phyloP scores from a whole-genome alignment of 1,140 invertebrate genomes.

The Magallana ariakensis region DNA sequence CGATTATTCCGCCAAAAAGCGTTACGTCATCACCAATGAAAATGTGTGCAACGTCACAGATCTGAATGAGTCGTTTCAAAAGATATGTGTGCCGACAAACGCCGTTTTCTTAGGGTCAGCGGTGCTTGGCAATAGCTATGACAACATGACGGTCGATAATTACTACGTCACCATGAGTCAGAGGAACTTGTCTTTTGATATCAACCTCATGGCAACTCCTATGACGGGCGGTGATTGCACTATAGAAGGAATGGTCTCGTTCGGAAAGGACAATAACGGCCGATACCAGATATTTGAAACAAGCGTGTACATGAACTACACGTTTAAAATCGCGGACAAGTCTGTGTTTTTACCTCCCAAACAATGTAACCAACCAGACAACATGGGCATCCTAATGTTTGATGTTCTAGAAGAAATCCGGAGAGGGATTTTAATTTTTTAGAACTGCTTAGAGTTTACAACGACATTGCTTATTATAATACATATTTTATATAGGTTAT shows the following conservation, averaged over 20 bases:
- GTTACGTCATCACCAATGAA: not conserved
- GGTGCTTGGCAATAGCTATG: not conserved
- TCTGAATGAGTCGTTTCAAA: not conserved
- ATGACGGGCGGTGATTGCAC: not conserved
- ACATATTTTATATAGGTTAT: no score
- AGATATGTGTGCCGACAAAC: not conserved
- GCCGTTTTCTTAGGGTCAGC: not conserved
- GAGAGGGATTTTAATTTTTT: no score
- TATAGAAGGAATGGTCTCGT: not conserved
- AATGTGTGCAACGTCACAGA: not conserved
- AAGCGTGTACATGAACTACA: not conserved
- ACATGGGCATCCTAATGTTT: not conserved
- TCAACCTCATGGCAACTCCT: not conserved
- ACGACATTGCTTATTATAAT: no score
- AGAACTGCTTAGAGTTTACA: no score
- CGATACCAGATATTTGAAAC: not conserved
- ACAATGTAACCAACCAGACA: not conserved
- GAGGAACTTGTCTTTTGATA: not conserved
- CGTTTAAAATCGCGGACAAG: conserved; percentile 16
- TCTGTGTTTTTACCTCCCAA: not conserved
- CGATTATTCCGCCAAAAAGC: not conserved
- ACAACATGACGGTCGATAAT: conserved; percentile 8
- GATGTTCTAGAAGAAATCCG: not conserved
- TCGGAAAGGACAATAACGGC: not conserved
- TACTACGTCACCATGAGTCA: not conserved